Percentiles rank a stretch among this genome's conserved stretches.
Conservation (phyloP, 2,797 vertebrate genomes). For the Rhabdomys pumilio region DNA sequence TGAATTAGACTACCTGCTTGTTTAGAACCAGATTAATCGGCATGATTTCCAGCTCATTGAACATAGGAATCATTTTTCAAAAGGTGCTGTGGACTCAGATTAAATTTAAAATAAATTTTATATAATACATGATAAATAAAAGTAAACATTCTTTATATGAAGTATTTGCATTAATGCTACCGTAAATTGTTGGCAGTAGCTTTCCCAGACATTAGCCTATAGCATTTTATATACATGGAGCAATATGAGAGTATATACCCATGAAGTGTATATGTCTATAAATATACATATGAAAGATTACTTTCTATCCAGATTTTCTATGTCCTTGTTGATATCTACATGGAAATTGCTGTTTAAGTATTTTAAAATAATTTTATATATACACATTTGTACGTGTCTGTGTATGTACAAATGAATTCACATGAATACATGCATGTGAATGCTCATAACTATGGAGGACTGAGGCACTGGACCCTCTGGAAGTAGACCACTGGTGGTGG, state of each 20-base stretch:
- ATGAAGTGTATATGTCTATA: not conserved
- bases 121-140: not conserved
- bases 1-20: not conserved
- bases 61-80: not conserved
- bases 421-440: not conserved
- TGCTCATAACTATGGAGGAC: not conserved
- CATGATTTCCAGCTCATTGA: not conserved
- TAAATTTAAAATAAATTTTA: constrained; percentile 3
- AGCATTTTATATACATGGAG: not conserved
- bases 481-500: not conserved
- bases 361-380: not conserved
- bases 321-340: not conserved
- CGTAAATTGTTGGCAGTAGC: not conserved
- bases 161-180: not conserved
- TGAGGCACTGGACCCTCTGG: not conserved
- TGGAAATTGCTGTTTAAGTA: not conserved
- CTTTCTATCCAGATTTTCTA: not conserved
- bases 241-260: not conserved
- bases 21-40: not conserved
- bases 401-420: not conserved
- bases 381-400: not conserved
- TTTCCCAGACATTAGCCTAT: not conserved
- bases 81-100: not conserved
- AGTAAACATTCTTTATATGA: not conserved
- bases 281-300: not conserved